Base-by-base conservation (phyloP, 2,888 invertebrate species). In the Cheilosia impressa region DNA sequence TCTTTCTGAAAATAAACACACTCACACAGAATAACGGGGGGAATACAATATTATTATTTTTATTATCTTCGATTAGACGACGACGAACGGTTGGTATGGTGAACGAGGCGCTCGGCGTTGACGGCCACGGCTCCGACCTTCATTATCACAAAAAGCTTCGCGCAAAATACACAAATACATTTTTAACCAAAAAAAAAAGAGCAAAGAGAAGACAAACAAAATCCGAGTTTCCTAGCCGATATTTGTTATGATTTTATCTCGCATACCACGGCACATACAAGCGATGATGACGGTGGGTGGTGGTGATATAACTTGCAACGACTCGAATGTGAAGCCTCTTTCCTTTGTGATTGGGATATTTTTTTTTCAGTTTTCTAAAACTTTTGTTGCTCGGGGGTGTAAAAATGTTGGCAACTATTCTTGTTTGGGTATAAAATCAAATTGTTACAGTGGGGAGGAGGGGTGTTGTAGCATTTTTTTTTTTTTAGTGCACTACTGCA, bases 1-100 rank as follows among this genome's bases (percentile, higher is more conserved):
- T 77, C 34, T 50, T 50, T 55, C 84, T 84, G 84, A 69, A 84
- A 84, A 84, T 79, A 79, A 84, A 84, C 75, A 79, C 69, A 65
- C 58, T 45, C 27, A 27, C 31, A 31, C 31, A 31, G 31, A 31
- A 10, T 41, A 69, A 53, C 6, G 31, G 45, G 47, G 19, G 15
- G 57, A 83, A 52, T 52, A 19, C 24, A 43, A 43, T 66, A 62
- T 73, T 68, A 69, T 62, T 66, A 43, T 19, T 73, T 31, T 73
- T 78, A 75, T 71, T 80, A 71, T 84, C 66, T 69, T 50, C 55
- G 65, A 84, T 79, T 71, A 75, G 69, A 68, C 66, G 19, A 52
- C 45, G 17, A 50, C 52, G 52, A 52, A 52, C 19, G 45, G 45
- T 62, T 45, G 38, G 50, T 76, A 68, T 62, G 19, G 17, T 34